A percentile compares a stretch with the other conserved stretches of the same genome.
Conservation (phyloP, 92 coral and sea anemone species). For the Virgularia gustaviana region DNA sequence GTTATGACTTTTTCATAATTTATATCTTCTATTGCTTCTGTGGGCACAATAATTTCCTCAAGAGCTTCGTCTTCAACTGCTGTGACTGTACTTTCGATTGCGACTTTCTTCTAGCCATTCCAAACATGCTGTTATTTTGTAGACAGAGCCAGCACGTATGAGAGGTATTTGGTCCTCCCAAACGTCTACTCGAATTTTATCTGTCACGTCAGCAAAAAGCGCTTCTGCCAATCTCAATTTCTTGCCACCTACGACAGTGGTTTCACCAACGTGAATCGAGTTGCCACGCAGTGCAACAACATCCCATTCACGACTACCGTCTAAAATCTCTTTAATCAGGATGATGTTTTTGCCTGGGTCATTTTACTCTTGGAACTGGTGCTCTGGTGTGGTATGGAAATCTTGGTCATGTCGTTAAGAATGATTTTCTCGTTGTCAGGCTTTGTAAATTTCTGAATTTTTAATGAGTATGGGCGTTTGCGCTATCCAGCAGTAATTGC, state of each 20-base stretch:
- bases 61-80: conserved; percentile 14
- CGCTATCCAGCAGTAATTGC: conserved; percentile 44
- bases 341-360: neutral
- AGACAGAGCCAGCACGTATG: conserved; percentile 39
- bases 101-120: conserved; percentile 23
- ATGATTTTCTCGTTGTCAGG: conserved; percentile 45
- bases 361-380: conserved; percentile 47
- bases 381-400: conserved; percentile 52
- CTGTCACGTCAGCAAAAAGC: conserved; percentile 25
- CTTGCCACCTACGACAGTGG: conserved; percentile 35
- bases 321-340: conserved; percentile 33
- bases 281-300: conserved; percentile 50
- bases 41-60: neutral
- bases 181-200: conserved; percentile 24
- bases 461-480: conserved; percentile 39
- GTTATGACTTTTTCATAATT: neutral
- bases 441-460: conserved; percentile 52
- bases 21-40: neutral
- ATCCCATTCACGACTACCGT: conserved; percentile 49
- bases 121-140: conserved; percentile 30
- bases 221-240: conserved; percentile 32
- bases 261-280: conserved; percentile 38
- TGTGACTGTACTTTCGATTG: conserved; percentile 3
- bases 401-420: conserved; percentile 59
- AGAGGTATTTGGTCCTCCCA: conserved; percentile 41